Percentiles rank a stretch among this genome's conserved stretches.
Evolutionary conservation across 2,888 invertebrate species (phyloP).

Genomic region (Anoplius nigerrimus): DNA sequence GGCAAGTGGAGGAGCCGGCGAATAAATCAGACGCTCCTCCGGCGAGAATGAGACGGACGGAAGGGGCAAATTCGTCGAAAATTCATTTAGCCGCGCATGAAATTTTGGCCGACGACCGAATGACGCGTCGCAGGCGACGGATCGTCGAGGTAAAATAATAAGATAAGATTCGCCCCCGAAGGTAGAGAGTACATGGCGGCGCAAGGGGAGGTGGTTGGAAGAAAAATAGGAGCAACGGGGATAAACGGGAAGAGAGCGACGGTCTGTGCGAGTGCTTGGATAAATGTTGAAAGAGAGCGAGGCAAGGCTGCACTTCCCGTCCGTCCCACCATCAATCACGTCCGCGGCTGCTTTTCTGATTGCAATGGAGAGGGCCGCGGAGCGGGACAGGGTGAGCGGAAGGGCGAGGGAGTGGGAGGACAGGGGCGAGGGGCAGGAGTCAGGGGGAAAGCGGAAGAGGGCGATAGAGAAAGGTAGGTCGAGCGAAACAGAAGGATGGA

Average conservation of each 20-base stretch:
- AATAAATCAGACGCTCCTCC: too few relatives aligned
- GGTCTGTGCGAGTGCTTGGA: conserved; percentile 26
- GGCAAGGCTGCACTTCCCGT: conserved; percentile 24
- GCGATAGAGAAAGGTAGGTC: conserved; percentile 4
- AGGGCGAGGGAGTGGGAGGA: conserved; percentile 16
- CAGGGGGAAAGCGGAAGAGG: conserved; percentile 4
- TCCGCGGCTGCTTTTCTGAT: conserved; percentile 33
- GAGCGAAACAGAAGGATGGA: not conserved
- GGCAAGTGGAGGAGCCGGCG: too few relatives aligned
- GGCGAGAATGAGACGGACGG: too few relatives aligned
- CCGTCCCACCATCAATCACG: conserved; percentile 37
- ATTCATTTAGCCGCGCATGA: too few relatives aligned
- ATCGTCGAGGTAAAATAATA: not conserved
- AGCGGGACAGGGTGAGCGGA: conserved; percentile 8
- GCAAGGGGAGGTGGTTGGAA: not conserved
- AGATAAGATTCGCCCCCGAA: too few relatives aligned
- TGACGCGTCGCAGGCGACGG: too few relatives aligned
- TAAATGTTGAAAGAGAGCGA: conserved; percentile 33
- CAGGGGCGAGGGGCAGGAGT: not conserved
- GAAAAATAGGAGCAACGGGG: not conserved
- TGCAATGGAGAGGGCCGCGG: conserved; percentile 24
- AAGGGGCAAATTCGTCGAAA: too few relatives aligned
- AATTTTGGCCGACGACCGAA: too few relatives aligned
- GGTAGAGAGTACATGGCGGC: too few relatives aligned
- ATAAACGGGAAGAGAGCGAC: not conserved